Base-by-base conservation (phyloP, 2,888 invertebrate genomes). In the Blastobasis lacticolella region DNA sequence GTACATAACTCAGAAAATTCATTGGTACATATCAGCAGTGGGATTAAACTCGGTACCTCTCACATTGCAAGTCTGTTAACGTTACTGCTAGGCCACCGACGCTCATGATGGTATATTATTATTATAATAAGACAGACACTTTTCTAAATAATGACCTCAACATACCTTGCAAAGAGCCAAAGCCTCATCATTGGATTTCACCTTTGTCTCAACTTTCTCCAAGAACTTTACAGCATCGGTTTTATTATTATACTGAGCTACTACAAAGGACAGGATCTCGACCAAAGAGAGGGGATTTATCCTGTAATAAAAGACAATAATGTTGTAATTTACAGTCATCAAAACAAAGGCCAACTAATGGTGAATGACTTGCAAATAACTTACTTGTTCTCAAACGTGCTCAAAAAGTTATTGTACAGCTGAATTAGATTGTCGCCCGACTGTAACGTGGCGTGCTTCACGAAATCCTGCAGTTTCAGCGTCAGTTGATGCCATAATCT, bases 401-500 rank as follows among this genome's bases (percentile, higher is more conserved):
- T 91, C 52, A 99, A 90, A 72, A 99, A 98, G 74, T 96, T 96
- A 69, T 92, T 93, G 82, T 99, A 99, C 23, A 99, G 88, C 66
- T 95, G 93, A 52, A 97, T 90, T 36, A 96, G 82, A 62, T 93
- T 91, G 72, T 94, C 94, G 53, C 92, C 94, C 63, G 92, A 90
- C 66, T 95, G 94, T 55, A 97, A 87, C 0, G 91, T 78, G 2
- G 95, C 93, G 69, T 94, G 91, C 62, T 94, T 94, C 43, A 98
- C 94, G 70, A 98, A 94, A 49, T 90, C 90, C 53, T 92, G 89
- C 51, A 98, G 76, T 85, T 95, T 94, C 50, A 97, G 85, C 1
- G 98, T 98, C 60, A 98, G 81, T 81, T 98, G 98, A 88, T 98
- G 98, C 98, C 98, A 98, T 86, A 98, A 90, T 86, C 97, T 95